These are phyloP conservation scores for Pangasius krempfi DNA, from an alignment of 2,797 vertebrate species.

Conservation along the genomic window DNA sequence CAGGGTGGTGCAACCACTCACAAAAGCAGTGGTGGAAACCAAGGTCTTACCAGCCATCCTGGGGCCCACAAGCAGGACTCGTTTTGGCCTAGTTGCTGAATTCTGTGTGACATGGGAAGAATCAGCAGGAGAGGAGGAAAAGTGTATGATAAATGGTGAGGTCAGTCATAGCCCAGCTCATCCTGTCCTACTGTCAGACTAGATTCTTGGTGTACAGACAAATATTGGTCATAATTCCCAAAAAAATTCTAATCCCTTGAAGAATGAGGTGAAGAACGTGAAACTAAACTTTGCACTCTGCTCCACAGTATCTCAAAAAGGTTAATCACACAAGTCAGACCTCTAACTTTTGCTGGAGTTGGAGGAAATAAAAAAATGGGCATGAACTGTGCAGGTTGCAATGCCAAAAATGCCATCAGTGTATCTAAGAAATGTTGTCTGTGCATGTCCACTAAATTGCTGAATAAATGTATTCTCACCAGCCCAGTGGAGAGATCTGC, in stretches of 20 bases:
- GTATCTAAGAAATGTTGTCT: neutral
- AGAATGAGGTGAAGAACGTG: neutral
- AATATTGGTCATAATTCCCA: neutral
- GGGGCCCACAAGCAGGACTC: neutral
- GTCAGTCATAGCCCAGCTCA: neutral
- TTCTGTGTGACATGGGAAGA: neutral
- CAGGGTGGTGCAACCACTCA: neutral
- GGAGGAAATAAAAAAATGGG: neutral
- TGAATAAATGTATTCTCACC: neutral
- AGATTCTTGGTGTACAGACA: neutral
- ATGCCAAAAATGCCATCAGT: neutral
- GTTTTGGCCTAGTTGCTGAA: neutral
- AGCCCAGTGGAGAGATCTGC: neutral
- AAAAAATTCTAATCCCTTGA: neutral
- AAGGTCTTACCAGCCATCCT: neutral
- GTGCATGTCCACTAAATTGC: neutral
- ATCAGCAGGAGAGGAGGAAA: neutral
- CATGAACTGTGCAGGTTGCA: neutral
- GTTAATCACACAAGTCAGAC: neutral
- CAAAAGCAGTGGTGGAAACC: neutral
- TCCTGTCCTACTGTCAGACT: neutral
- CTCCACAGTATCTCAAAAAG: neutral
- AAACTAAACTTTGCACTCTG: neutral
- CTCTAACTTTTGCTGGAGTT: neutral
- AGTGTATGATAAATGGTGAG: neutral